These are phyloP conservation scores for Rhagoletis pomonella DNA, from an alignment of 1,140 invertebrate genomes.

Conservation along the genomic window DNA sequence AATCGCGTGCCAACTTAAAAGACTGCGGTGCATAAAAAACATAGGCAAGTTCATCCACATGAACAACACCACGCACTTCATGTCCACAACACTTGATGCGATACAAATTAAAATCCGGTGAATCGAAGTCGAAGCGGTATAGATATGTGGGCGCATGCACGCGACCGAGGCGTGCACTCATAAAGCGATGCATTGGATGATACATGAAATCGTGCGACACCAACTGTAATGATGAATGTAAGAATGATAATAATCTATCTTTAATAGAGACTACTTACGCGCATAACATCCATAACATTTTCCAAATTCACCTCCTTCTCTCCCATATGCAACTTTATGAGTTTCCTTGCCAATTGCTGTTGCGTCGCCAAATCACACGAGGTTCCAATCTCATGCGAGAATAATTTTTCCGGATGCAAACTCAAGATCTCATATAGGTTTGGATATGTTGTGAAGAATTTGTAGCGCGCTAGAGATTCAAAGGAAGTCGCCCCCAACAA, in stretches of 20 bases:
- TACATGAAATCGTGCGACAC: conserved; percentile 64
- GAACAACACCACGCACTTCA: conserved; percentile 74
- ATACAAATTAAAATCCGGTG: conserved; percentile 66
- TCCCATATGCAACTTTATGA: conserved; percentile 61
- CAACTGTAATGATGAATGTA: conserved; percentile 27
- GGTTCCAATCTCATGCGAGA: conserved; percentile 59
- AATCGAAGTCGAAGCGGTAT: conserved; percentile 74
- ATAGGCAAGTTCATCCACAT: conserved; percentile 80
- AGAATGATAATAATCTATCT: not conserved
- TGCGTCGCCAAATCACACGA: conserved; percentile 48
- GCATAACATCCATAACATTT: conserved; percentile 62
- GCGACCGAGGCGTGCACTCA: conserved; percentile 64
- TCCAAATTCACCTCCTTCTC: conserved; percentile 58
- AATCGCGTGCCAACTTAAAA: conserved; percentile 68
- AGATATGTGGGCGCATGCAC: conserved; percentile 70
- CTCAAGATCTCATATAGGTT: conserved; percentile 57
- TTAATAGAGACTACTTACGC: not conserved
- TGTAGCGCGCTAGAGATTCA: conserved; percentile 62
- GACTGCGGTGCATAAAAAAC: conserved; percentile 76
- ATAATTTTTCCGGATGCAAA: conserved; percentile 60
- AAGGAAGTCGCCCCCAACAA: conserved; percentile 63
- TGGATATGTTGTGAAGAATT: conserved; percentile 57
- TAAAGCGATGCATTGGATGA: conserved; percentile 66
- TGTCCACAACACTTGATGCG: conserved; percentile 62
- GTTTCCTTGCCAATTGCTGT: conserved; percentile 57